A percentile compares a stretch with the other conserved stretches of the same genome.
Evolutionary conservation across 2,797 vertebrate species (phyloP).

Genomic region (Pangasius larnaudii): DNA sequence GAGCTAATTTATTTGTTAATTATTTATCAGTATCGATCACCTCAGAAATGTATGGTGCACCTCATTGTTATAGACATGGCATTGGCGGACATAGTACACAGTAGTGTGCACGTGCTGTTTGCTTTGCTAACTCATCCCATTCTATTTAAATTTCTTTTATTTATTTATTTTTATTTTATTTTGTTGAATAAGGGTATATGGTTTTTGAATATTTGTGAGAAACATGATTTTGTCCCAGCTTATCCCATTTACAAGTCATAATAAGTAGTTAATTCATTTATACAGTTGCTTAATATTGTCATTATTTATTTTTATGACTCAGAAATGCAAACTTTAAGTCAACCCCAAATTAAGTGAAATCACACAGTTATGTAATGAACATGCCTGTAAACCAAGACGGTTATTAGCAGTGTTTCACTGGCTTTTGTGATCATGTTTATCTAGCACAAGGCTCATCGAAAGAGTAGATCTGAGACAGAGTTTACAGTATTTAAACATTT

Average conservation of each 20-base stretch:
- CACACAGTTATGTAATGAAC: not conserved
- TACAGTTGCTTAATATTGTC: not conserved
- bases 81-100: rapidly evolving
- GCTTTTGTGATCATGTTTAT: not conserved
- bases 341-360: not conserved
- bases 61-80: not conserved
- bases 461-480: not conserved
- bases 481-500: not conserved
- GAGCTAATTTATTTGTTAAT: not conserved
- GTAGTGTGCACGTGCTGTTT: not conserved
- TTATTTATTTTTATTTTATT: not conserved
- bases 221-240: not conserved
- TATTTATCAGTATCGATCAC: not conserved
- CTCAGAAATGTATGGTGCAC: not conserved
- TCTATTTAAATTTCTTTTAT: not conserved
- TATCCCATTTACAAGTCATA: not conserved
- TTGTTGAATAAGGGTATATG: not conserved
- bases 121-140: not conserved
- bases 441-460: not conserved
- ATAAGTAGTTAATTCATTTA: not conserved
- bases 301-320: not conserved
- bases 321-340: not conserved
- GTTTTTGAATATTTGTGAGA: not conserved
- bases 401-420: not conserved
- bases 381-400: not conserved